Conservation (phyloP, 2,113 vertebrate species). For the Pelecanoides urinatrix region DNA sequence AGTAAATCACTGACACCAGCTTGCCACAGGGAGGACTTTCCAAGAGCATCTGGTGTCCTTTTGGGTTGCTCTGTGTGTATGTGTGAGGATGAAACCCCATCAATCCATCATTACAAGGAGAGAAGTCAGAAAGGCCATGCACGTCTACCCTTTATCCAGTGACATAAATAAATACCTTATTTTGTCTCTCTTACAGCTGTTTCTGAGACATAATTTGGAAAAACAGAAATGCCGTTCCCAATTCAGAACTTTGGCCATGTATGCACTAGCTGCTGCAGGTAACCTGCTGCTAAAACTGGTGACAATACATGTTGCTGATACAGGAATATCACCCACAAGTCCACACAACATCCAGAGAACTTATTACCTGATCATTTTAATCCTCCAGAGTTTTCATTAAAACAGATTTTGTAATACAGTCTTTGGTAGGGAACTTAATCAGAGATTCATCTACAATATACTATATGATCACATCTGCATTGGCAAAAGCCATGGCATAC, state of each 20-base stretch:
- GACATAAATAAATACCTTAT: background rate
- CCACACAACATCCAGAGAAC: background rate
- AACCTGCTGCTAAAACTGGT: constrained; percentile 25
- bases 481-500: background rate
- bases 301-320: constrained; percentile 23
- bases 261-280: background rate
- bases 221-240: background rate
- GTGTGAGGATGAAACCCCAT: background rate
- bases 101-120: background rate
- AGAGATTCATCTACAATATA: background rate
- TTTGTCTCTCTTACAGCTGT: constrained; percentile 24
- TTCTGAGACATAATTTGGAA: constrained; percentile 30
- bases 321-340: constrained; percentile 19
- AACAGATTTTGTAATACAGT: background rate
- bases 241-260: background rate
- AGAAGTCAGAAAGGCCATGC: background rate
- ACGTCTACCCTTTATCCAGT: background rate
- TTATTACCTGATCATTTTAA: constrained; percentile 32
- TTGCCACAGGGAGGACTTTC: background rate
- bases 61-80: background rate
- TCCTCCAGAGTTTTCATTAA: constrained; percentile 24
- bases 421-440: background rate
- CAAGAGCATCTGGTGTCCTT: background rate
- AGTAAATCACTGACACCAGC: background rate
- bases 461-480: background rate